phyloP scores from a whole-genome alignment of 1,140 invertebrate species.

The Brachionus rubens region DNA sequence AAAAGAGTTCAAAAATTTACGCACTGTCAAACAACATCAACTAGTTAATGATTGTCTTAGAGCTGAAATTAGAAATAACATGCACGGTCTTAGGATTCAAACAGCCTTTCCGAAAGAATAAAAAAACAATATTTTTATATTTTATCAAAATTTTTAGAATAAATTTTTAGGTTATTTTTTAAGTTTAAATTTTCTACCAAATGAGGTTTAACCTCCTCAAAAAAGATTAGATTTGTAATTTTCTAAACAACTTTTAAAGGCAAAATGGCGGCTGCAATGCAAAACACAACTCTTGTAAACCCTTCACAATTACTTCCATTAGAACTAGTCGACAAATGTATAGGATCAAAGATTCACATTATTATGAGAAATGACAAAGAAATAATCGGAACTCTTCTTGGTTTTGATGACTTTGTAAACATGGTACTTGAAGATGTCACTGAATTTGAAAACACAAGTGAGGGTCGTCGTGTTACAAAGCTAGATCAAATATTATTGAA shows the following conservation, averaged over 20 bases:
- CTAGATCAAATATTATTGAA: conserved; percentile 96
- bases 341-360: conserved; percentile 96
- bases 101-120: conserved; percentile 20
- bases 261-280: conserved; percentile 10
- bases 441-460: conserved; percentile 78
- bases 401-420: conserved; percentile 98
- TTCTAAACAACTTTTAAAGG: neutral
- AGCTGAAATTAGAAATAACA: conserved; percentile 32
- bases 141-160: neutral
- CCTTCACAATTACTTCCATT: conserved; percentile 35
- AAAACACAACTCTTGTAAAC: conserved; percentile 18
- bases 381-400: conserved; percentile 92
- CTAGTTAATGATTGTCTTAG: conserved; percentile 30
- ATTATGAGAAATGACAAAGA: conserved; percentile 99
- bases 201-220: neutral
- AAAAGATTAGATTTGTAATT: too few species aligned
- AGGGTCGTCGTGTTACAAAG: conserved; percentile 91
- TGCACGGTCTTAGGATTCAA: conserved; percentile 44
- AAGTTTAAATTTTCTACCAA: neutral
- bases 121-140: neutral
- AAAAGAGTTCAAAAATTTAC: conserved; percentile 24
- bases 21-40: conserved; percentile 43
- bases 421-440: conserved; percentile 48
- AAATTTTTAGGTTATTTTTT: neutral
- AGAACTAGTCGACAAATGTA: conserved; percentile 99